A percentile compares a stretch with the other conserved stretches of the same genome.
Conservation (phyloP, 2,113 vertebrate species). For the Leptosomus discolor region DNA sequence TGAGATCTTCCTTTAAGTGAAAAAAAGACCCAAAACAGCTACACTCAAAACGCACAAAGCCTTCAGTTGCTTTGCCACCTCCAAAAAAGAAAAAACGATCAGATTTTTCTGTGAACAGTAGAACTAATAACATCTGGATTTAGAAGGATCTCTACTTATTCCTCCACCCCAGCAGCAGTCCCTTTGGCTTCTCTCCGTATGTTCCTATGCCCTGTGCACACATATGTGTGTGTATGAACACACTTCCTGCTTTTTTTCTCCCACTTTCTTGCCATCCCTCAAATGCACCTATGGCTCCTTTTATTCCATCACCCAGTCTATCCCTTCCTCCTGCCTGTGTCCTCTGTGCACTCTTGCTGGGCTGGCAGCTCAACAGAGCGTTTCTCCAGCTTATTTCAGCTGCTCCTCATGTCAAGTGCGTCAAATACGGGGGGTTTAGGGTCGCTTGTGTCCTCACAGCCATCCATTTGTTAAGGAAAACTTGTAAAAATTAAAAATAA, state of each 20-base stretch:
- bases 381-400: not conserved
- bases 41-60: not conserved
- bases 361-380: not conserved
- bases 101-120: not conserved
- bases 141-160: not conserved
- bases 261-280: not conserved
- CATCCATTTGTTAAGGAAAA: not conserved
- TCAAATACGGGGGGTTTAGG: not conserved
- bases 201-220: not conserved
- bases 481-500: not conserved
- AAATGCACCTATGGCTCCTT: not conserved
- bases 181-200: not conserved
- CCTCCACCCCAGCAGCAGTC: not conserved
- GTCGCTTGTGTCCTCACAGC: rapidly evolving
- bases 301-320: not conserved
- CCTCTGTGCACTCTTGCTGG: not conserved
- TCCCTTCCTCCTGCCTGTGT: not conserved
- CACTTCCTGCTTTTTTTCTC: not conserved
- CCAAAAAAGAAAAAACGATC: not conserved
- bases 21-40: not conserved
- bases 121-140: not conserved
- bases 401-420: not conserved
- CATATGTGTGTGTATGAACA: not conserved
- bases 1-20: not conserved
- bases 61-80: not conserved